These are phyloP conservation scores for Brachionus rotundiformis DNA, from an alignment of 1,140 invertebrate genomes.

Conservation along the genomic window DNA sequence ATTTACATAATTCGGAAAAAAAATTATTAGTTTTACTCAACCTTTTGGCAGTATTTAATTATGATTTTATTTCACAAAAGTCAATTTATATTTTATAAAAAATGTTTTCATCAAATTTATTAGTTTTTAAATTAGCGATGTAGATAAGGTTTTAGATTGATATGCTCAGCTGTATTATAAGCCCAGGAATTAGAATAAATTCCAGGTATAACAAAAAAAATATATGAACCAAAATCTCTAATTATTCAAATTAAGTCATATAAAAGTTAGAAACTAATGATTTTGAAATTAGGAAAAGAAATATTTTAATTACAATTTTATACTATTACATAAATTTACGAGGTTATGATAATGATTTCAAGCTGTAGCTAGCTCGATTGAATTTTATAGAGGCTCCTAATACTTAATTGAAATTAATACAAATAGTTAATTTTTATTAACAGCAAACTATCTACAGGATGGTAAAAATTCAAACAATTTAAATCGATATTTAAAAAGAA, in stretches of 20 bases:
- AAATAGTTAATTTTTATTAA: neutral
- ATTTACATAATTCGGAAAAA: neutral
- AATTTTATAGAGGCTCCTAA: neutral
- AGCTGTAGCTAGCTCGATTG: neutral
- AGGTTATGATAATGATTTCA: slow-evolving; percentile 2
- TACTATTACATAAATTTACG: slow-evolving; percentile 9
- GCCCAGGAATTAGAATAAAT: neutral
- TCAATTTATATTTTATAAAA: neutral
- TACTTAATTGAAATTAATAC: neutral
- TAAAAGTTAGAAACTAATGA: slow-evolving; percentile 16
- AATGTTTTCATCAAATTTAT: neutral
- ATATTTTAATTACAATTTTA: neutral
- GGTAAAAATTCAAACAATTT: neutral
- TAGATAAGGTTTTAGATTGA: neutral
- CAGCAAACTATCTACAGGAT: neutral
- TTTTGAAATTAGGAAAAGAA: neutral
- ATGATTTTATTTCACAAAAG: neutral
- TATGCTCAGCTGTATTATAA: neutral
- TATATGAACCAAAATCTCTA: neutral
- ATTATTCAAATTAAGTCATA: slow-evolving; percentile 8
- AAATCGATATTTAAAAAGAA: neutral
- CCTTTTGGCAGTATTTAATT: neutral
- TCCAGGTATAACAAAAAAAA: neutral
- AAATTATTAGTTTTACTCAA: neutral
- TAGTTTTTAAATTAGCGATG: neutral